A percentile compares a stretch with the other conserved stretches of the same genome.
phyloP scores from a whole-genome alignment of 2,113 vertebrate species.

The Coregonus clupeaformis region DNA sequence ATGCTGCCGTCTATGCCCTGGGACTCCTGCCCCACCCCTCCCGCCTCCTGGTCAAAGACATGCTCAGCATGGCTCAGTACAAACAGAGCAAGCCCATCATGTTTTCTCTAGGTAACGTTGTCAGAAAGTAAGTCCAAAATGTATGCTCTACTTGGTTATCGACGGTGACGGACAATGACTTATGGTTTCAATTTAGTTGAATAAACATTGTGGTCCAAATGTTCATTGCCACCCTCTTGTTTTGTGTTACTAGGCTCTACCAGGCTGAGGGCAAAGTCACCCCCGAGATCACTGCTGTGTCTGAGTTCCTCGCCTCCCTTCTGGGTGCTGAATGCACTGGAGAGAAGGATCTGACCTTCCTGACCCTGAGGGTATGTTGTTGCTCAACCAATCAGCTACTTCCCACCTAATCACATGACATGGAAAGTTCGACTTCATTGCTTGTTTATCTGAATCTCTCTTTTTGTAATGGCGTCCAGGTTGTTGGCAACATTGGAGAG shows the following conservation, averaged over 20 bases:
- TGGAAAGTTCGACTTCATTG: neutral
- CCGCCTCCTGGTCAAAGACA: slow-evolving; percentile 71
- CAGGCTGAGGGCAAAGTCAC: slow-evolving; percentile 57
- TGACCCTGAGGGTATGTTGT: slow-evolving; percentile 81
- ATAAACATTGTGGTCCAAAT: slow-evolving; percentile 5
- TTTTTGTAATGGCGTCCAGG: slow-evolving; percentile 61
- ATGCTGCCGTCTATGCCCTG: slow-evolving; percentile 78
- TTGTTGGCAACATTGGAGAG: slow-evolving; percentile 87
- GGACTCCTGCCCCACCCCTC: slow-evolving; percentile 80
- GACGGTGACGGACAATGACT: neutral
- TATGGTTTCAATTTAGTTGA: slow-evolving; percentile 5
- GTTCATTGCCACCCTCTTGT: neutral
- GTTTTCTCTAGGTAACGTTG: slow-evolving; percentile 82
- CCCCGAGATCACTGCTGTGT: slow-evolving; percentile 77
- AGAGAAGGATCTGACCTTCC: slow-evolving; percentile 81
- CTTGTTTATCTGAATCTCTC: slow-evolving; percentile 15
- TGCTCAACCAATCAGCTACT: neutral
- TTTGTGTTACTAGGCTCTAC: slow-evolving; percentile 71
- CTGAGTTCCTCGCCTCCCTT: slow-evolving; percentile 77
- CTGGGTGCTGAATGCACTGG: slow-evolving; percentile 81
- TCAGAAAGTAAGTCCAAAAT: slow-evolving; percentile 76
- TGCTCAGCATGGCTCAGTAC: slow-evolving; percentile 81
- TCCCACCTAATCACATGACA: neutral
- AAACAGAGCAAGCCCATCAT: slow-evolving; percentile 83
- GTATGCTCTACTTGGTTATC: neutral